Evolutionary conservation across 2,888 invertebrate genomes (phyloP), one percentile per base, ranked within the genome.

Genomic region (Anagyrus pseudococci): DNA sequence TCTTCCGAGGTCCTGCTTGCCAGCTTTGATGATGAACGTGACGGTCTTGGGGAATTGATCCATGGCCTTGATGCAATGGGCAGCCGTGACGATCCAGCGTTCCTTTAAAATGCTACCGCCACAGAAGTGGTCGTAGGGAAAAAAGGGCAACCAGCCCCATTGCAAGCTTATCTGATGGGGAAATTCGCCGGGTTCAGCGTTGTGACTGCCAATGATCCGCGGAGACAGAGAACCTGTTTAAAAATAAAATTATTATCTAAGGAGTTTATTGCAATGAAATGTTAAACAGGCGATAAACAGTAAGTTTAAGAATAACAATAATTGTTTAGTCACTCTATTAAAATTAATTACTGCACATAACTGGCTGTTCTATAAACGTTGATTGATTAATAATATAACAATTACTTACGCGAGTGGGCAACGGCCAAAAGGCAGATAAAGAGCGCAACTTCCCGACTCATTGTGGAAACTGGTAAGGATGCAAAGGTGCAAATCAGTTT

Each of bases 111-210:
- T 66, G 1, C 53, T 33, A 41, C 68, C 70, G 8, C 70, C 69
- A n/a, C 68, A 71, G 26, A 71, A 53, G 23, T 53, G 53, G 3
- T 25, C 33, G 1, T 13, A 2, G 7, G 19, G 15, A 1, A 56
- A 10, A 53, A 70, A 22, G 1, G 70, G 69, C 4, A 73, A 63
- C n/a, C 70, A 4, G 2, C 77, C 77, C 64, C 72, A 69, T 71
- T 78, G 81, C 54, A 84, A 64, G 0, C 83, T 83, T 0, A 82
- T 79, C 54, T 83, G 82, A 69, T 80, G 82, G 1, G 84, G 84
- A 4, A 81, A 83, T 4, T 78, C 64, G 37, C 82, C 81, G 37
- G 74, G 72, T 0, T 7, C 41, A 0, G 83, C 83, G 0, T 82
- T 68, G 4, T 13, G 4, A 7, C 76, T 76, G 33, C 74, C 75